These are phyloP conservation scores for Centropus unirufus DNA, from an alignment of 2,113 vertebrate genomes.

Conservation along the genomic window DNA sequence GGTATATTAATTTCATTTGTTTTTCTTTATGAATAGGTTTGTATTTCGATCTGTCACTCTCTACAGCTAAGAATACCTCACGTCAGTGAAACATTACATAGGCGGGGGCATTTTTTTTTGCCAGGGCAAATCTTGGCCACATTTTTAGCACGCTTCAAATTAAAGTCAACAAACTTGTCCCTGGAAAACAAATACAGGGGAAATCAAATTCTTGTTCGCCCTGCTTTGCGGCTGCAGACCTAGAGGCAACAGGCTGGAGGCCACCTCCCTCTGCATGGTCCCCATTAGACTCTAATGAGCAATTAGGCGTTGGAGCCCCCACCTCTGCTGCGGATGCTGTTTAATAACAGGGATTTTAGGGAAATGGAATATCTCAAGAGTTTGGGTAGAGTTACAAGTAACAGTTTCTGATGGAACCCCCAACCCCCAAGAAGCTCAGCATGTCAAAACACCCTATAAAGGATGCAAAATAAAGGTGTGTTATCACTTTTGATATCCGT, in stretches of 20 bases:
- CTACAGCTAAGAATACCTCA: neutral
- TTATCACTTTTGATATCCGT: neutral
- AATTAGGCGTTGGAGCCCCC: neutral
- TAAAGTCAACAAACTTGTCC: neutral
- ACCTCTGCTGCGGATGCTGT: neutral
- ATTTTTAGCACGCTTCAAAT: neutral
- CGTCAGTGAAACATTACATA: neutral
- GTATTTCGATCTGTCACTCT: neutral
- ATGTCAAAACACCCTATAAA: neutral
- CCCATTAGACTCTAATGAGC: neutral
- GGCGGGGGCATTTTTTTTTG: neutral
- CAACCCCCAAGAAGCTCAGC: neutral
- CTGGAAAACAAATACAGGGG: neutral
- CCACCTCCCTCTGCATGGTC: neutral
- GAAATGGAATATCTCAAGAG: neutral
- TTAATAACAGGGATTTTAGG: neutral
- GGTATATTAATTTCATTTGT: slow-evolving; percentile 38
- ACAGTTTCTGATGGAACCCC: neutral
- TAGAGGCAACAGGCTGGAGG: neutral
- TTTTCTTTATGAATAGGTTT: slow-evolving; percentile 39
- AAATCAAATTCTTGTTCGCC: neutral
- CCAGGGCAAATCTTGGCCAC: neutral
- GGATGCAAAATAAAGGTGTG: neutral
- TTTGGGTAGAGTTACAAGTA: neutral
- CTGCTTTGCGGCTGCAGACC: neutral